phyloP scores from a whole-genome alignment of 2,113 vertebrate genomes.

The Epinephelus cyanopodus region DNA sequence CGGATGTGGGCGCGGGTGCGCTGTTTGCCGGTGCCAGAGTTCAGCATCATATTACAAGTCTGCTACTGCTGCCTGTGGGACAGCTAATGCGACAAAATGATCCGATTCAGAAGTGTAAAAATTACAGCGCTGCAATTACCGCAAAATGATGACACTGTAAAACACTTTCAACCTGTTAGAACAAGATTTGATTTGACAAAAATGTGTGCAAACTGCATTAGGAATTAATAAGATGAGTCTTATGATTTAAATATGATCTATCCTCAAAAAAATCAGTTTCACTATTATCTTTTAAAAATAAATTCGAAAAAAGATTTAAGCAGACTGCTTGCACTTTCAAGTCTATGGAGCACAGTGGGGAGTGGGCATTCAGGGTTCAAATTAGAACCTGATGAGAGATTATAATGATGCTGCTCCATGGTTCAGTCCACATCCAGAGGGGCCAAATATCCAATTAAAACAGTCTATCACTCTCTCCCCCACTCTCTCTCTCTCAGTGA shows the following conservation, averaged over 20 bases:
- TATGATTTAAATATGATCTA: constrained; percentile 55
- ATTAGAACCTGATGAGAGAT: constrained; percentile 80
- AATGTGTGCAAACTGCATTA: constrained; percentile 31
- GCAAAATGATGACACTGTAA: background rate
- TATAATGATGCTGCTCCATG: constrained; percentile 82
- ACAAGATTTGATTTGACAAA: constrained; percentile 1
- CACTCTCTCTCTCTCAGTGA: constrained; percentile 46
- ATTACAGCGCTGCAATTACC: background rate
- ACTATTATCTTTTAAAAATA: constrained; percentile 65
- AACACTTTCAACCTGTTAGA: constrained; percentile 20
- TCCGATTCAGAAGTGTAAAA: constrained; percentile 1
- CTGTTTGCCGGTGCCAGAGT: constrained; percentile 37
- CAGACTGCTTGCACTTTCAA: constrained; percentile 75
- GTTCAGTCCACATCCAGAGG: constrained; percentile 84
- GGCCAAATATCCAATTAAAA: constrained; percentile 86
- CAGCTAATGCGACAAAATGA: constrained; percentile 47
- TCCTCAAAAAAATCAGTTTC: constrained; percentile 47
- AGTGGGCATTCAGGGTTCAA: constrained; percentile 78
- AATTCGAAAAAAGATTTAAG: constrained; percentile 59
- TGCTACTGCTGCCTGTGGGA: constrained; percentile 13
- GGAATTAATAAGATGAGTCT: constrained; percentile 36
- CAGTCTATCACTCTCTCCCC: constrained; percentile 55
- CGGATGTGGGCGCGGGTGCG: constrained; percentile 16
- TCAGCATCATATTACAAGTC: constrained; percentile 42
- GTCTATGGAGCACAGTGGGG: constrained; percentile 71